Evolutionary conservation across 2,888 invertebrate species (phyloP), one percentile per base, ranked within the genome.

Genomic region (Invenusta paracnida): DNA sequence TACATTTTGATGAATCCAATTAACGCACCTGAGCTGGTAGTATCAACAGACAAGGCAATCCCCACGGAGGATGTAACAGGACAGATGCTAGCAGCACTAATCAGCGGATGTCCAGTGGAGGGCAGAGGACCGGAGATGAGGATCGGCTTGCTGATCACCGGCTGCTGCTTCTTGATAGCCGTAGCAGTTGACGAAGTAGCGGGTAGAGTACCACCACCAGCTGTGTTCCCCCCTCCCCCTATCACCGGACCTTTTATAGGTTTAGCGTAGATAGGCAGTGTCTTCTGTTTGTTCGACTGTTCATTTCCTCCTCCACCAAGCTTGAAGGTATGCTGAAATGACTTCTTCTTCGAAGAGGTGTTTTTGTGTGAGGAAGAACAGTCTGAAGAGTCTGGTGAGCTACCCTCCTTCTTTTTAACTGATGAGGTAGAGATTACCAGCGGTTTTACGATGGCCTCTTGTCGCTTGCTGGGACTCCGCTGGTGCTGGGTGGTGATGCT

Each of bases 41-140:
- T 48, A 48, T 48, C 48, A 5, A 48, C 48, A 17, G 48, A 48
- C 11, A 48, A 17, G 17, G 48, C 48, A 48, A 5, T 11, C 17
- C 11, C 48, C 5, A 11, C 17, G 48, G 5, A 11, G 17, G 48
- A 5, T 17, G 48, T 5, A 48, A 48, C 17, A 48, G 17, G 48
- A 17, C 11, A 48, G 17, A 17, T 5, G 5, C 11, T 17, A 48
- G 48, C 48, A 48, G 48, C 17, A n/a, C n/a, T n/a, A n/a, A n/a
- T n/a, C n/a, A n/a, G n/a, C n/a, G n/a, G n/a, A n/a, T n/a, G n/a
- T n/a, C n/a, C n/a, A 11, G 48, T 48, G 17, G 48, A 17, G 5
- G 17, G 17, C 48, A 82, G 23, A 25, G 82, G 82, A 23, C 82
- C 82, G 27, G 82, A 82, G 27, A 82, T 82, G 29, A 82, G 82